Conservation (phyloP, 2,797 vertebrate genomes). For the Hippocampus kuda region DNA sequence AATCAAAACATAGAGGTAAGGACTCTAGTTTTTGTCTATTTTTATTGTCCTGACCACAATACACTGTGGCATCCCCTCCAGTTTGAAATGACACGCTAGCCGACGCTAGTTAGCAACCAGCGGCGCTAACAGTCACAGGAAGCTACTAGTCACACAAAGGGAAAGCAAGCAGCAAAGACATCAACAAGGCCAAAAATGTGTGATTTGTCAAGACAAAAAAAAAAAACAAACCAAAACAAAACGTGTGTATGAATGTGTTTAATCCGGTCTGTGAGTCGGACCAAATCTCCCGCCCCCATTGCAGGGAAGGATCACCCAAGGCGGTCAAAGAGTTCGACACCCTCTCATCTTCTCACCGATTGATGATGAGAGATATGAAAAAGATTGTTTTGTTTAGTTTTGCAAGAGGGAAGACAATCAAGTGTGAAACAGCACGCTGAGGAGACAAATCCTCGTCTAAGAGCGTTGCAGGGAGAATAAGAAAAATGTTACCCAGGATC, state of each 20-base stretch:
- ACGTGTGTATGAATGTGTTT: background rate
- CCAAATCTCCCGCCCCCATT: background rate
- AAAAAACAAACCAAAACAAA: background rate
- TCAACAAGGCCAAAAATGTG: background rate
- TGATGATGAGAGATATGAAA: background rate
- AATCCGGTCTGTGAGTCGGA: background rate
- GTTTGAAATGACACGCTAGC: background rate
- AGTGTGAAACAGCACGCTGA: background rate
- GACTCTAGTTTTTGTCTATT: no score
- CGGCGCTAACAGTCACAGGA: background rate
- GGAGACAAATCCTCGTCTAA: background rate
- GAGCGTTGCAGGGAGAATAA: background rate
- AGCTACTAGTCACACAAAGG: background rate
- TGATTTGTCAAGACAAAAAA: background rate
- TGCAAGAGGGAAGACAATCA: background rate
- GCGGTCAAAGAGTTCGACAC: background rate
- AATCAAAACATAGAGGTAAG: no score
- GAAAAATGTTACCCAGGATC: background rate
- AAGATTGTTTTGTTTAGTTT: background rate
- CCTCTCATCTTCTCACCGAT: background rate
- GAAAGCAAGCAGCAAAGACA: background rate
- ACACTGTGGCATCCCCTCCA: no score
- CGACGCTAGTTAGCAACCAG: background rate
- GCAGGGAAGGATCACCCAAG: conserved; percentile 2
- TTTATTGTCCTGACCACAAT: no score